Conservation (phyloP, 1,140 invertebrate species). For the Rhysida immarginata region DNA sequence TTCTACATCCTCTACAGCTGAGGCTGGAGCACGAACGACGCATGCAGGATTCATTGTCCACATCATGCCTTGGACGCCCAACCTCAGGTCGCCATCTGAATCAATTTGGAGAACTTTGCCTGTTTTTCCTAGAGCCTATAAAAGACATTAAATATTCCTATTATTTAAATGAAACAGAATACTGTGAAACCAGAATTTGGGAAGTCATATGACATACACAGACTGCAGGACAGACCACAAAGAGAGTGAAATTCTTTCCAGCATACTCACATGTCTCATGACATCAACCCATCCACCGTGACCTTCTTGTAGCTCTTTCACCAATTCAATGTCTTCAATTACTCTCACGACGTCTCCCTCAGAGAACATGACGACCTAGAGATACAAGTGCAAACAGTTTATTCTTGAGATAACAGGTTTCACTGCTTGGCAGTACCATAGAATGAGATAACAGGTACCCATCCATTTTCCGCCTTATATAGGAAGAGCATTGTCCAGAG, state of each 20-base stretch:
- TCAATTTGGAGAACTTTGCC: conserved; percentile 76
- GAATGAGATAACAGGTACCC: too few species aligned
- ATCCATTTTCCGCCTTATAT: too few species aligned
- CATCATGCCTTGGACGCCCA: conserved; percentile 52
- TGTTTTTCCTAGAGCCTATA: conserved; percentile 58
- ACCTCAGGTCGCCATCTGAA: conserved; percentile 69
- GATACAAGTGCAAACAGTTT: neutral
- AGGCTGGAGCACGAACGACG: too few species aligned
- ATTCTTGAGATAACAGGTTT: neutral
- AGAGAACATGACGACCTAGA: too few species aligned
- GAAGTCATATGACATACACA: too few species aligned
- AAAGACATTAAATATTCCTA: conserved; percentile 14
- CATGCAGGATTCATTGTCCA: conserved; percentile 81
- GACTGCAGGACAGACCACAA: conserved; percentile 18
- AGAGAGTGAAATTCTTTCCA: too few species aligned
- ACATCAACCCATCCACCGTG: conserved; percentile 81
- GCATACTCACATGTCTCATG: conserved; percentile 58
- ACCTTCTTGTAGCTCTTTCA: conserved; percentile 65
- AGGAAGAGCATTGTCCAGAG: too few species aligned
- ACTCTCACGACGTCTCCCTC: conserved; percentile 69
- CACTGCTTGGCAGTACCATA: too few species aligned
- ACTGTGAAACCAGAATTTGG: too few species aligned
- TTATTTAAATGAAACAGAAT: conserved; percentile 3
- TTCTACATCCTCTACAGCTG: too few species aligned
- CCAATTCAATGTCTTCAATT: conserved; percentile 50